A percentile compares a stretch with the other conserved stretches of the same genome.
These are phyloP conservation scores for Nebria ingens DNA, from an alignment of 1,140 invertebrate genomes.

Conservation along the genomic window DNA sequence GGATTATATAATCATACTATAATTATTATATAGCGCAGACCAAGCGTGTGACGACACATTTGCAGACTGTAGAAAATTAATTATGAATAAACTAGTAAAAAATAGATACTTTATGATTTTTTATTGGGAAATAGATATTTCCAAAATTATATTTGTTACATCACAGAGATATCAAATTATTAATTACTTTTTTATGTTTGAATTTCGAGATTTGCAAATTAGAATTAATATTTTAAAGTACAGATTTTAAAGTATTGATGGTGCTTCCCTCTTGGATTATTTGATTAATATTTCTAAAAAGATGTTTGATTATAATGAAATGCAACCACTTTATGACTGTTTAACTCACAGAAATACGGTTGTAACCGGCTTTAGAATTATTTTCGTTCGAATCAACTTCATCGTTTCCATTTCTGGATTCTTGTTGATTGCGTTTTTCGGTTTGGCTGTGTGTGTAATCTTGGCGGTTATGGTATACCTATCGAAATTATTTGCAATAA, in stretches of 20 bases:
- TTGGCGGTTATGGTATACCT: too few relatives aligned
- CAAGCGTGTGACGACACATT: too few relatives aligned
- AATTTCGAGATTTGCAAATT: neutral
- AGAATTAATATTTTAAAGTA: neutral
- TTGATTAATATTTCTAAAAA: neutral
- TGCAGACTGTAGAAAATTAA: too few relatives aligned
- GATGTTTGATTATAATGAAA: neutral
- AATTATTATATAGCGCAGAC: too few relatives aligned
- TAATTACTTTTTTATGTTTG: neutral
- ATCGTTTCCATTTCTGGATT: neutral
- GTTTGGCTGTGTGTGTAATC: too few relatives aligned
- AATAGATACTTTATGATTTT: neutral
- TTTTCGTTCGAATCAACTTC: neutral
- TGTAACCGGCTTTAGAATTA: neutral
- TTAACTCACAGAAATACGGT: neutral
- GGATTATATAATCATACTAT: too few relatives aligned
- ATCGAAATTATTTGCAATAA: too few relatives aligned
- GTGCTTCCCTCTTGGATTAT: neutral
- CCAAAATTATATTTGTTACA: neutral
- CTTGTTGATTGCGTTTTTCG: neutral
- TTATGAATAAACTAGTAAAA: neutral
- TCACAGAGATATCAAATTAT: neutral
- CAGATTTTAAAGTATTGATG: neutral
- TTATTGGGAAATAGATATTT: too few relatives aligned
- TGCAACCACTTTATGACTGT: neutral